Conservation (phyloP, 2,888 invertebrate species). For the Phymatocera aterrima region DNA sequence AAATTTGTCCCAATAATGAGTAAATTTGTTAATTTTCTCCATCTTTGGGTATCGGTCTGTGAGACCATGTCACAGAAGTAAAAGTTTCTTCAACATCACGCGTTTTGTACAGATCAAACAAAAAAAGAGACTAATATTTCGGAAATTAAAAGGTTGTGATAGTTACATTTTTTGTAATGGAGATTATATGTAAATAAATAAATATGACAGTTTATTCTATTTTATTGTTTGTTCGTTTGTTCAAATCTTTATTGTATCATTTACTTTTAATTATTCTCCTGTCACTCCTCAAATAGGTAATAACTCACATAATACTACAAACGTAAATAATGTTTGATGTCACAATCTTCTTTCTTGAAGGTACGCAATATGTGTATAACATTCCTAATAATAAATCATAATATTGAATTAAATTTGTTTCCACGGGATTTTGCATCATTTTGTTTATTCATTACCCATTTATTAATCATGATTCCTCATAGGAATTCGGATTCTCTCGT, state of each 20-base stretch:
- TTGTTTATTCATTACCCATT: neutral
- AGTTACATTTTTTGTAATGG: neutral
- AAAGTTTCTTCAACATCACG: too few species aligned
- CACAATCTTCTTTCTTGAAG: constrained; percentile 35
- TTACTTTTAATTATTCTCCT: constrained; percentile 66
- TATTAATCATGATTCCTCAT: neutral
- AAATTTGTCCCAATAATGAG: too few species aligned
- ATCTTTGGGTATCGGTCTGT: too few species aligned
- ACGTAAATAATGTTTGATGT: constrained; percentile 46
- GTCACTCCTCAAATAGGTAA: constrained; percentile 54
- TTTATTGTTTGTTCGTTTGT: constrained; percentile 39
- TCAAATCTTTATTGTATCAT: constrained; percentile 60
- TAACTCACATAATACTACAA: constrained; percentile 61
- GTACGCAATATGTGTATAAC: constrained; percentile 5
- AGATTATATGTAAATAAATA: neutral
- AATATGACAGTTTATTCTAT: neutral
- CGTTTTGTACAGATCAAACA: too few species aligned
- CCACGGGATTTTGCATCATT: constrained; percentile 18
- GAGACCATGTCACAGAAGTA: too few species aligned
- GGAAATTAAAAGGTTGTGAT: neutral
- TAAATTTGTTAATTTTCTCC: too few species aligned
- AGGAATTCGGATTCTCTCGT: constrained; percentile 22
- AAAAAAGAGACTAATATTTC: neutral
- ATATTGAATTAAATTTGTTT: constrained; percentile 4
- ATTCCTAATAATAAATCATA: constrained; percentile 16